These are phyloP conservation scores for Phenacoccus solenopsis DNA, from an alignment of 1,140 invertebrate genomes.

Conservation along the genomic window DNA sequence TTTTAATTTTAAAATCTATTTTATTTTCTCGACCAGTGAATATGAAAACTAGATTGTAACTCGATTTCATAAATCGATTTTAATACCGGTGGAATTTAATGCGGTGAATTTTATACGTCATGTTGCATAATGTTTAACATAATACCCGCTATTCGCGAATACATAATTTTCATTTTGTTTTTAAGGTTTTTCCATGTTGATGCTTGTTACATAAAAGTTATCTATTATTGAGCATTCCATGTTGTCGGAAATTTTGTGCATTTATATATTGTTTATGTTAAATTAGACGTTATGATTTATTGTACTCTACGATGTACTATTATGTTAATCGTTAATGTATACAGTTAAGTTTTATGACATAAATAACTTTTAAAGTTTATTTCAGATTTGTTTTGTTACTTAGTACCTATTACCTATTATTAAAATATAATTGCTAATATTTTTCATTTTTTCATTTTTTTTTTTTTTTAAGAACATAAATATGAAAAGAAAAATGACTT, in stretches of 20 bases:
- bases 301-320: no score
- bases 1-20: no score
- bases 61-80: no score
- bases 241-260: background rate
- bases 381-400: background rate
- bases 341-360: background rate
- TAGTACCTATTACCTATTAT: background rate
- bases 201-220: background rate
- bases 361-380: background rate
- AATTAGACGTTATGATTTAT: background rate
- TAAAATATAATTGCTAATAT: background rate
- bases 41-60: no score
- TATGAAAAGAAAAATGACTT: no score
- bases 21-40: no score
- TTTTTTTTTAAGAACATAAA: no score
- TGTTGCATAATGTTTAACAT: no score
- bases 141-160: no score
- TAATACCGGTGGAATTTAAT: no score
- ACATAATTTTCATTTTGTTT: no score
- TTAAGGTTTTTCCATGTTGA: background rate
- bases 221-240: background rate
- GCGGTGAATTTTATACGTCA: no score
- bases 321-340: background rate
- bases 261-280: conserved; percentile 4
- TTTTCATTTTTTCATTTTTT: background rate